Base-by-base conservation (phyloP, 2,888 invertebrate species). In the Nematopogon swammerdamellus region DNA sequence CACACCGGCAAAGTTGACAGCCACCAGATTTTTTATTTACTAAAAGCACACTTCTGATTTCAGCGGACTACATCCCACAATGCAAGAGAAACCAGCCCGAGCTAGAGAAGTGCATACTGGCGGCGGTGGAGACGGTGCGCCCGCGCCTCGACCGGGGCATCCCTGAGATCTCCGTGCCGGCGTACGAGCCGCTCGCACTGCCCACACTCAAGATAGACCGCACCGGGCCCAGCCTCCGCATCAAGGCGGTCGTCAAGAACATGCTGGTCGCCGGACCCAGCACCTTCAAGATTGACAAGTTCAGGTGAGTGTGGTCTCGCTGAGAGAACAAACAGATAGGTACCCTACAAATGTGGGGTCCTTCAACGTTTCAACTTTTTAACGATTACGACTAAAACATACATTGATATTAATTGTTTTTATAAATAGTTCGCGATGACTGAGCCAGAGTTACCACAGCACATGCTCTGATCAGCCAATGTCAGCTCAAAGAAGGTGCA, bases 281-380 rank as follows among this genome's bases (percentile, higher is more conserved):
- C 0, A 73, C 84, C 50, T 87, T 86, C 57, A 75, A 81, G 19
- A 70, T 91, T 11, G 84, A 87, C 53, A 84, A 82, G 52, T 61
- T 91, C 18, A 86, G 81, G 87, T 88, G 62, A 80, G 81, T 72
- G n/a, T n/a, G n/a, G n/a, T n/a, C n/a, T n/a, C n/a, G n/a, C n/a
- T n/a, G n/a, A n/a, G 45, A n/a, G n/a, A n/a, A n/a, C n/a, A n/a
- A n/a, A n/a, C n/a, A n/a, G n/a, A n/a, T n/a, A n/a, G 16, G 17
- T 47, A 18, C 44, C 45, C 18, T 45, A 2, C 47, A 45, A 44
- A 43, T 45, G 19, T n/a, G n/a, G n/a, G n/a, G n/a, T n/a, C n/a
- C n/a, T n/a, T n/a, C n/a, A n/a, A n/a, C n/a, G n/a, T n/a, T n/a
- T n/a, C n/a, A n/a, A n/a, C n/a, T n/a, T n/a, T n/a, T n/a, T n/a